Evolutionary conservation across 2,797 vertebrate genomes (phyloP), one percentile per base, ranked within the genome.

Genomic region (Enteromius unitaeniatus): DNA sequence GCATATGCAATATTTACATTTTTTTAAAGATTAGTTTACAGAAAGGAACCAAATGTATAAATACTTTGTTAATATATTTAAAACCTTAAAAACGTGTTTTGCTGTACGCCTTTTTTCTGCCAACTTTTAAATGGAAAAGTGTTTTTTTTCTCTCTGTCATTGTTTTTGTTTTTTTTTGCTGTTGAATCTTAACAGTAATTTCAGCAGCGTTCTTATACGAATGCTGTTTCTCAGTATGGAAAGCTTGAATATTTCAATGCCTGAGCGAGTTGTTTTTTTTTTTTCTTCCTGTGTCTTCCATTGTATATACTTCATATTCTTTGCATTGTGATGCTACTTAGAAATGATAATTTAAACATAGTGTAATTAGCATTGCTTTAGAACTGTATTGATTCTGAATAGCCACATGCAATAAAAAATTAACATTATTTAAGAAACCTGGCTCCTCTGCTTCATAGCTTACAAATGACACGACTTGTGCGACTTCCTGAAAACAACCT

Each of bases 1-100:
- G 96, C 96, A 96, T 97, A 99, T 99, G 97, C 97, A 99, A 98
- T 97, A 98, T 96, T 96, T 96, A 97, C 95, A 96, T 95, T 95
- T 95, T 96, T 95, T 88, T 89, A 91, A 92, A 91, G 92, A 96
- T 97, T 97, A 97, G 97, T 99, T 99, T 98, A 98, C 97, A 97
- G 95, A 96, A 96, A 94, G 91, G 93, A 97, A 99, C 97, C 97
- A 98, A 98, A 98, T 97, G 96, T 97, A 95, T 96, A 97, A 96
- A 96, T 95, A 92, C 87, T 93, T 90, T 94, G 90, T 94, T 94
- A 94, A 96, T 96, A 96, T 97, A 97, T 95, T 96, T 95, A 95
- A 96, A 95, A 92, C 90, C 94, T 93, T 93, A 92, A 90, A 11
- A 91, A 91, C 72, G 13, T 81, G 90, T 94, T 96, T 95, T 95